phyloP scores from a whole-genome alignment of 1,140 invertebrate species.

The Vanessa atalanta region DNA sequence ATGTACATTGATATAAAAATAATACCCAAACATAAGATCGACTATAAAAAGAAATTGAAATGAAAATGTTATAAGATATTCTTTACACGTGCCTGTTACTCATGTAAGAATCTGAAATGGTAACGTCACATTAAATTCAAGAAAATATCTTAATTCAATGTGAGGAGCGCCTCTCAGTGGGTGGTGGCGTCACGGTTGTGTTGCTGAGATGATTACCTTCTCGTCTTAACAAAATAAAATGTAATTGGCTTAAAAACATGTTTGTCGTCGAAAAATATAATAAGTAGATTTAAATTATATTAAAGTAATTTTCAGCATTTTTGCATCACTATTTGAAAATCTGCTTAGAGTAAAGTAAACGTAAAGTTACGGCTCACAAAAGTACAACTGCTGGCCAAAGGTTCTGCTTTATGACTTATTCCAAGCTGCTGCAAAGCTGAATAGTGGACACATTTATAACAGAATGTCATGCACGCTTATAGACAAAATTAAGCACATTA shows the following conservation, averaged over 20 bases:
- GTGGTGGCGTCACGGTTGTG: constrained; percentile 21
- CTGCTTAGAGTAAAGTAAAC: too few species aligned
- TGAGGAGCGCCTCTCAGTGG: constrained; percentile 19
- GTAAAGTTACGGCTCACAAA: too few species aligned
- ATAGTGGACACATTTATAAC: too few species aligned
- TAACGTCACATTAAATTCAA: constrained; percentile 13
- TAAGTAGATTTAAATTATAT: neutral
- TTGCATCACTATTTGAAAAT: neutral
- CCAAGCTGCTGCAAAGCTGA: too few species aligned
- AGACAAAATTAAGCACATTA: too few species aligned
- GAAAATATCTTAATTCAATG: constrained; percentile 21
- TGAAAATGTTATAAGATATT: neutral
- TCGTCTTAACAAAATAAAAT: constrained; percentile 9
- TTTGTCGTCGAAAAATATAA: neutral
- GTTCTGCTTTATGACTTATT: too few species aligned
- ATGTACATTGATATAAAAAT: neutral
- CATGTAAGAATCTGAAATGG: constrained; percentile 7
- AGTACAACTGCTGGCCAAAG: too few species aligned
- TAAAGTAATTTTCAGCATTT: neutral
- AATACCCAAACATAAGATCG: neutral
- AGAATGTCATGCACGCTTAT: too few species aligned
- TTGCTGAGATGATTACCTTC: constrained; percentile 19
- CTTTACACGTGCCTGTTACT: constrained; percentile 8
- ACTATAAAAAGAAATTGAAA: too few species aligned
- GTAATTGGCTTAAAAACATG: constrained; percentile 10